Evolutionary conservation across 1,140 invertebrate species (phyloP), one percentile per base, ranked within the genome.

Genomic region (Drosophila rhopaloa): DNA sequence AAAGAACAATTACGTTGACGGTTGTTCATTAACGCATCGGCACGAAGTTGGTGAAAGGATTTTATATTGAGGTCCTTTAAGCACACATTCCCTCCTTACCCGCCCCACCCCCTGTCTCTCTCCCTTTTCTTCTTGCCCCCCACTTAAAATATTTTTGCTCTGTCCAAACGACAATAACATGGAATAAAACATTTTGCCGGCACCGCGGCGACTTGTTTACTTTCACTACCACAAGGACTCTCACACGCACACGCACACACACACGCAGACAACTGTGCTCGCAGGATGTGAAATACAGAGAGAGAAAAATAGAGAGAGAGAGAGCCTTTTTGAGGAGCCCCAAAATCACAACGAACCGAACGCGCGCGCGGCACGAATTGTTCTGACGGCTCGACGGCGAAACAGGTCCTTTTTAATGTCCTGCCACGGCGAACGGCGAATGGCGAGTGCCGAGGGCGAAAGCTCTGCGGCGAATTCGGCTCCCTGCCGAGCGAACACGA

Each of bases 301-400:
- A 72, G 10, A 58, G 53, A 61, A 29, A 44, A 38, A 59, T 8
- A 35, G 8, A 44, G 24, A 19, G 6, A 41, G 16, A 43, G 7
- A 13, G 16, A 41, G 10, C 53, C n/a, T 32, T 38, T 16, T 11
- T 6, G 24, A 40, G 32, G 19, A 66, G 55, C 54, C 56, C 43
- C 50, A 29, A 55, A 61, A 63, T 35, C 50, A 53, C 50, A 78
- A 78, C 74, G 82, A 86, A 90, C 83, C 88, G 88, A 80, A 90
- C 88, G 77, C 82, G 88, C 88, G 72, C 79, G 74, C 88, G 68
- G 88, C 79, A 81, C 88, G 83, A 88, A 79, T 83, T 83, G 77
- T 88, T 90, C 88, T 90, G 88, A 55, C 46, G 47, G 60, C 54
- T 58, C 43, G 41, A 51, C 68, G 61, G 73, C 65, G 51, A 50